A percentile compares a stretch with the other conserved stretches of the same genome.
phyloP scores from a whole-genome alignment of 53 echinoderm and acorn worm genomes.

The Stichopus horrens region DNA sequence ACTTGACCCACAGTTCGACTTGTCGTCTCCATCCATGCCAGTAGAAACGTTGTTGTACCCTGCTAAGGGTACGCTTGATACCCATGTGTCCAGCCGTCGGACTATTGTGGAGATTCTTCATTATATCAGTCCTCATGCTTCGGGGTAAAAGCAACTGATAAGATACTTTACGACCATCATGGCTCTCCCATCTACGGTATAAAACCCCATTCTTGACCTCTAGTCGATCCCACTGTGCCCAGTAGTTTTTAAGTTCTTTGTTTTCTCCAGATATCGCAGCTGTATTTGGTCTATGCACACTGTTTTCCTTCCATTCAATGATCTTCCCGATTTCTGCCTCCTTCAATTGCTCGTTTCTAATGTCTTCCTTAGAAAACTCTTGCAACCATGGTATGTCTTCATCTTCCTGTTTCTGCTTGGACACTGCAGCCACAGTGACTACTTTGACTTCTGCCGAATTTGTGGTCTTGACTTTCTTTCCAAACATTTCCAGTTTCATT shows the following conservation, averaged over 20 bases:
- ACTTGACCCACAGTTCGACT: not conserved
- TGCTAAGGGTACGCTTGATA: slow-evolving; percentile 5
- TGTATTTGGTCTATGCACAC: not conserved
- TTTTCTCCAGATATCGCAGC: not conserved
- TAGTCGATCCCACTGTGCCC: slow-evolving; percentile 5
- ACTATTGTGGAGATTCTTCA: not conserved
- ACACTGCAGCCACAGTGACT: not conserved
- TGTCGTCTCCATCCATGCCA: slow-evolving; percentile 43
- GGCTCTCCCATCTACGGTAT: slow-evolving; percentile 24
- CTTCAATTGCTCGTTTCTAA: slow-evolving; percentile 25
- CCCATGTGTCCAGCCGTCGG: slow-evolving; percentile 30
- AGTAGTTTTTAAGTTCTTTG: slow-evolving; percentile 22
- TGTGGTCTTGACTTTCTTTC: not conserved
- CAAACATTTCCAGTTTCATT: not conserved
- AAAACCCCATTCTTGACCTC: slow-evolving; percentile 9
- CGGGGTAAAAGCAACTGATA: slow-evolving; percentile 6
- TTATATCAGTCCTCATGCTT: slow-evolving; percentile 16
- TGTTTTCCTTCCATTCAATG: slow-evolving; percentile 17
- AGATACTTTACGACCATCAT: not conserved
- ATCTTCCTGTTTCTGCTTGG: not conserved
- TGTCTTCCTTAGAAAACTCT: not conserved
- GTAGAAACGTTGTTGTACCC: slow-evolving; percentile 3
- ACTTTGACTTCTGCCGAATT: not conserved
- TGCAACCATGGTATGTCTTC: not conserved
- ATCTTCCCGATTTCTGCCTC: slow-evolving; percentile 1